Evolutionary conservation across 2,113 vertebrate genomes (phyloP).

Genomic region (Illadopsis cleaveri): DNA sequence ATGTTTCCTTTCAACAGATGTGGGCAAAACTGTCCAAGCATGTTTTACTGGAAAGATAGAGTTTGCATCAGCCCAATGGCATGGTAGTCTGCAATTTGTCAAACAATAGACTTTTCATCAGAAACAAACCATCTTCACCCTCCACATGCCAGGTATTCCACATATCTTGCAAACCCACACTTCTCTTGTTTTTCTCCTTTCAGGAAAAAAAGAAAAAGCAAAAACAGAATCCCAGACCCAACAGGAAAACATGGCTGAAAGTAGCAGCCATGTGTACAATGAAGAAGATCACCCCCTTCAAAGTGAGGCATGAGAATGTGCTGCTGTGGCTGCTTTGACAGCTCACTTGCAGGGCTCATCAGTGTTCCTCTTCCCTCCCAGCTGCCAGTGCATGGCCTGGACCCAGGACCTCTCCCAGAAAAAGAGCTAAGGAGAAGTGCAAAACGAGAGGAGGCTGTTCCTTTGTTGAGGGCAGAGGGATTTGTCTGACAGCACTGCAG

Average conservation of each 20-base stretch:
- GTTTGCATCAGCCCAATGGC: background rate
- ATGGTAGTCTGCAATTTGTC: background rate
- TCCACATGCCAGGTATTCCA: background rate
- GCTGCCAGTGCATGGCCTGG: background rate
- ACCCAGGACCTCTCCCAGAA: background rate
- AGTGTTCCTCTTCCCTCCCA: background rate
- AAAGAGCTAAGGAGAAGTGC: background rate
- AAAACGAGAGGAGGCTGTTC: background rate
- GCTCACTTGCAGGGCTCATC: background rate
- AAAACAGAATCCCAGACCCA: background rate
- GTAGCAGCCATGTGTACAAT: background rate
- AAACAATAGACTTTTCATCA: background rate
- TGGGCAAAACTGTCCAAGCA: background rate
- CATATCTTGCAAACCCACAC: background rate
- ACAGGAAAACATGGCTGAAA: background rate
- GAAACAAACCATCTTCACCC: background rate
- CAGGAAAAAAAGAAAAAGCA: background rate
- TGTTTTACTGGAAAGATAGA: background rate
- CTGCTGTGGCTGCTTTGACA: background rate
- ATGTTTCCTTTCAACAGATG: background rate
- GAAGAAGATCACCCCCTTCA: background rate
- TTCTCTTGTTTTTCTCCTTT: background rate
- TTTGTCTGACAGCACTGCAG: background rate
- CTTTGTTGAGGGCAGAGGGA: background rate
- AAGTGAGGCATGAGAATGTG: rapidly evolving